These are phyloP conservation scores for Yponomeuta cagnagella DNA, from an alignment of 2,888 invertebrate genomes.

Conservation along the genomic window DNA sequence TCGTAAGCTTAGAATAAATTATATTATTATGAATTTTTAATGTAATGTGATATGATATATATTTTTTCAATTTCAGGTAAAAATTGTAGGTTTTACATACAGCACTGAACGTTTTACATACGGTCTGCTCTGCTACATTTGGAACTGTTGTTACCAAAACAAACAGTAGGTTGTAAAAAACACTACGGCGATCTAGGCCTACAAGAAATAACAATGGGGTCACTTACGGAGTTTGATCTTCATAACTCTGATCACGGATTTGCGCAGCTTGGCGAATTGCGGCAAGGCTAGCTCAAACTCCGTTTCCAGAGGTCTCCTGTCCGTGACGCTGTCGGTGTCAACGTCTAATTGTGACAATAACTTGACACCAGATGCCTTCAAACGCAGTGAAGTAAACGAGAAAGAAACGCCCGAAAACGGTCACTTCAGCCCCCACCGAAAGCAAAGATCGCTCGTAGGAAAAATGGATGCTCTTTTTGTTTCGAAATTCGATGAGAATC, in stretches of 20 bases:
- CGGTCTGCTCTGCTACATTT: too few species aligned
- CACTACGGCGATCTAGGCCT: background rate
- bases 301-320: constrained; percentile 45
- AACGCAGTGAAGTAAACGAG: constrained; percentile 24
- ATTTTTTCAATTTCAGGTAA: too few species aligned
- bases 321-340: constrained; percentile 19
- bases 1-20: too few species aligned
- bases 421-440: constrained; percentile 22
- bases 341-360: constrained; percentile 13
- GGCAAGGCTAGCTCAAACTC: constrained; percentile 34
- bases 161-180: too few species aligned
- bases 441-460: constrained; percentile 32
- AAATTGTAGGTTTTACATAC: too few species aligned
- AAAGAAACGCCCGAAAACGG: constrained; percentile 12
- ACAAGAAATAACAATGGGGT: background rate
- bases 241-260: constrained; percentile 72
- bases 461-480: constrained; percentile 44
- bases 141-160: too few species aligned
- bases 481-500: constrained; percentile 60
- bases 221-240: constrained; percentile 72
- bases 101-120: too few species aligned
- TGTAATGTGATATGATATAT: too few species aligned
- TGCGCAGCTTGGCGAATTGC: constrained; percentile 64
- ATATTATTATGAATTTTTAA: too few species aligned
- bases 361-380: constrained; percentile 17